A percentile compares a stretch with the other conserved stretches of the same genome.
Evolutionary conservation across 2,888 invertebrate genomes (phyloP).

Genomic region (Cosmia pyralina): DNA sequence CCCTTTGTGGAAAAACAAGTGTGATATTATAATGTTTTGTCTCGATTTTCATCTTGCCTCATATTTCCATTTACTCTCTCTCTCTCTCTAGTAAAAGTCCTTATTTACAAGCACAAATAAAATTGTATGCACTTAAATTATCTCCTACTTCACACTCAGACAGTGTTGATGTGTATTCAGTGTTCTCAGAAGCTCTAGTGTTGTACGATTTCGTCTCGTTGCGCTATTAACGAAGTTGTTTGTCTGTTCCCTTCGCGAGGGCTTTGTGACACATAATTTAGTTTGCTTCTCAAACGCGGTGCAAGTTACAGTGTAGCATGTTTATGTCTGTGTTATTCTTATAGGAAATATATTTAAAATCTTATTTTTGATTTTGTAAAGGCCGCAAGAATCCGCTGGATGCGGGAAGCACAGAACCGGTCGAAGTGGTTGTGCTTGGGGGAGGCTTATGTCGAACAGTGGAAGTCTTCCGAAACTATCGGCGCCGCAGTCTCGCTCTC

Average conservation of each 20-base stretch:
- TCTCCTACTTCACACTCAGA: constrained; percentile 21
- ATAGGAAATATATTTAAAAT: not conserved
- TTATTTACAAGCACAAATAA: constrained; percentile 26
- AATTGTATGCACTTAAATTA: constrained; percentile 39
- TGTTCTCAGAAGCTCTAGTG: constrained; percentile 19
- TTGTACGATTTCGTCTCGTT: constrained; percentile 35
- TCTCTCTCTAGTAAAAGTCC: too few species aligned
- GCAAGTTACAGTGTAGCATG: constrained; percentile 2
- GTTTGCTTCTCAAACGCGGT: constrained; percentile 30
- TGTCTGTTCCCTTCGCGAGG: constrained; percentile 16
- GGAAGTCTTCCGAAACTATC: too few species aligned
- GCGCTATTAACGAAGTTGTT: constrained; percentile 42
- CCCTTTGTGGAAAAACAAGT: too few species aligned
- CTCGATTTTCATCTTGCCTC: not conserved
- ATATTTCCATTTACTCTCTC: constrained; percentile 29
- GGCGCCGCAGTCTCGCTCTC: too few species aligned
- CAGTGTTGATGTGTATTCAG: constrained; percentile 42
- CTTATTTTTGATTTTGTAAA: too few species aligned
- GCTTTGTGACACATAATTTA: constrained; percentile 49
- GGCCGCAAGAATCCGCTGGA: too few species aligned
- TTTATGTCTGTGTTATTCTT: not conserved
- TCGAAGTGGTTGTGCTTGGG: too few species aligned
- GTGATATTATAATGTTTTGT: too few species aligned
- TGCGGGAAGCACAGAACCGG: too few species aligned
- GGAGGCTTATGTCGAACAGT: too few species aligned